phyloP scores from a whole-genome alignment of 1,140 invertebrate species.

The Hesperophylax magnus region DNA sequence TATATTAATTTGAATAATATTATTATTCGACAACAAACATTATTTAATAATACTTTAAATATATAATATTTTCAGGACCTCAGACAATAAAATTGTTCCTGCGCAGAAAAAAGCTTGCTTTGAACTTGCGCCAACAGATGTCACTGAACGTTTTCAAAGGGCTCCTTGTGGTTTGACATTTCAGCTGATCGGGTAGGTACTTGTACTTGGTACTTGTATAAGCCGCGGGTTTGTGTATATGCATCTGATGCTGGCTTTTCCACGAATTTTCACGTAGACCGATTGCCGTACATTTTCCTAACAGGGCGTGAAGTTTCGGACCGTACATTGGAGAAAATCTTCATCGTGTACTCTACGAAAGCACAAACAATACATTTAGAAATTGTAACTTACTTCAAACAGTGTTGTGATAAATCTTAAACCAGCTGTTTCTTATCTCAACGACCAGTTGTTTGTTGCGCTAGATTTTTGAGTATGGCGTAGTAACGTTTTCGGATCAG shows the following conservation, averaged over 20 bases:
- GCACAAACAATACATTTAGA: too few species aligned
- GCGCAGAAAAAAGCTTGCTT: neutral
- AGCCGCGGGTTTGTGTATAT: neutral
- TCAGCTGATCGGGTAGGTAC: slow-evolving; percentile 15
- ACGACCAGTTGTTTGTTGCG: neutral
- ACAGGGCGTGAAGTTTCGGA: neutral
- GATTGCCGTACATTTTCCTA: neutral
- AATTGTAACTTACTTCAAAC: too few species aligned
- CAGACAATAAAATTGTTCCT: too few species aligned
- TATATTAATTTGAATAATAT: too few species aligned
- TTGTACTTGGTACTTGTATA: neutral
- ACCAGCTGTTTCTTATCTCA: slow-evolving; percentile 10
- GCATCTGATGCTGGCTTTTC: neutral
- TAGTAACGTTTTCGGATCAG: neutral
- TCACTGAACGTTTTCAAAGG: neutral
- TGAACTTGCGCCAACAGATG: neutral
- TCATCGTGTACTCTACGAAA: too few species aligned
- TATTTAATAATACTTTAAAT: too few species aligned
- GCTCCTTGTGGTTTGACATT: neutral
- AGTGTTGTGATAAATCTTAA: neutral
- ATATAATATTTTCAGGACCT: too few species aligned
- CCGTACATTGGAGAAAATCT: neutral
- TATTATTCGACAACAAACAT: too few species aligned
- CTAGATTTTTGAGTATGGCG: neutral
- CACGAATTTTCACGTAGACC: neutral